Base-by-base conservation (phyloP, 2,113 vertebrate genomes). In the Ginglymostoma cirratum region DNA sequence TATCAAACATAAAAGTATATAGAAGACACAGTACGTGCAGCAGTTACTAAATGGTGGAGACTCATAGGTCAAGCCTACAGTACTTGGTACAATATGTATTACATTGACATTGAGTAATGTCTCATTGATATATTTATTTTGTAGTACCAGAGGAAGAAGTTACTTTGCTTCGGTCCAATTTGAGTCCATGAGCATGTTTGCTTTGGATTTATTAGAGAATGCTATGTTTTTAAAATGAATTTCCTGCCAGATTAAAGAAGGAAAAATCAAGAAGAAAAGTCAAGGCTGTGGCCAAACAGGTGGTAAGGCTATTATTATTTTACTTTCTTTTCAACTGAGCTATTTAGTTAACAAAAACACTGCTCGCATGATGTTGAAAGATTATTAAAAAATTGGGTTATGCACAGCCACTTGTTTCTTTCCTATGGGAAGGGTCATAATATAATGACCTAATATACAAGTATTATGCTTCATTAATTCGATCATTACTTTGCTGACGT, bases 251-350 rank as follows among this genome's bases (percentile, higher is more conserved):
- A 97, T 97, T 97, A 98, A 98, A 98, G 96, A 97, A 97, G 97
- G 97, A 98, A 98, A 95, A 48, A 98, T 97, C 97, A 96, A 97
- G 97, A 98, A 98, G 98, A 98, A 98, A 98, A 97, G 97, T 98
- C 98, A 98, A 98, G 98, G 98, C 97, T 97, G 97, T 97, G 96
- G 98, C 96, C 96, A 97, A 97, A 97, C 98, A 99, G 98, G 98
- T 98, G 98, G 97, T 97, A 97, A 97, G 98, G 96, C 92, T 96
- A 97, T 98, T 97, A 97, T 95, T 97, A 97, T 97, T 97, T 97
- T 96, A 97, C 96, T 95, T 95, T 95, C 94, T 95, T 95, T 95
- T 97, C 96, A 0, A 45, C 96, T 6, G 97, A 96, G 96, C 97
- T 98, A 97, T 97, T 97, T 98, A 97, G 97, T 97, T 97, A 97